These are phyloP conservation scores for Masticophis lateralis DNA, from an alignment of 2,797 vertebrate species.

Conservation along the genomic window DNA sequence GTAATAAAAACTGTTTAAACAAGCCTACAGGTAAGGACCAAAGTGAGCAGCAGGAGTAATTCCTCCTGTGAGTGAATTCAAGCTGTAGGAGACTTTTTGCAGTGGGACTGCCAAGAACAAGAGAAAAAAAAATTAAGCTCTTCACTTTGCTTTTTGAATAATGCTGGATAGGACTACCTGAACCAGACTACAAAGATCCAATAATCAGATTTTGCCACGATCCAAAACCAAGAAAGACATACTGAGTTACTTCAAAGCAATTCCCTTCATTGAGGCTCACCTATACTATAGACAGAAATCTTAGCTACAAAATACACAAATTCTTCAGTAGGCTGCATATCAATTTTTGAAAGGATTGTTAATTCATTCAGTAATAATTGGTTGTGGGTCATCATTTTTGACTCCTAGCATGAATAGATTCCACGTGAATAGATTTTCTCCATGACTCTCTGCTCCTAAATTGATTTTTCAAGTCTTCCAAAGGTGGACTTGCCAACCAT, in stretches of 20 bases:
- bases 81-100: conserved; percentile 25
- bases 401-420: not conserved
- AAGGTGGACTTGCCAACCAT: not conserved
- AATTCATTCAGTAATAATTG: not conserved
- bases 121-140: not conserved
- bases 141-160: not conserved
- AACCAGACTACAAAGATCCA: not conserved
- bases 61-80: conserved; percentile 29
- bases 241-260: not conserved
- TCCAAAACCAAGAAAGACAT: not conserved
- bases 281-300: not conserved
- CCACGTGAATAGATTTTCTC: not conserved
- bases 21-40: conserved; percentile 55
- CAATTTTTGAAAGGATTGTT: not conserved
- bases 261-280: not conserved
- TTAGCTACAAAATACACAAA: not conserved
- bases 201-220: not conserved
- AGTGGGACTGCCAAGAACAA: not conserved
- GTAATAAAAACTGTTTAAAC: conserved; percentile 62
- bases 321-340: not conserved
- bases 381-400: not conserved
- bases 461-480: not conserved
- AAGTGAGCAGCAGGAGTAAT: conserved; percentile 52
- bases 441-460: not conserved
- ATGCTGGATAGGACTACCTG: not conserved